A percentile compares a stretch with the other conserved stretches of the same genome.
phyloP scores from a whole-genome alignment of 2,888 invertebrate species.

The Dascillus cervinus region DNA sequence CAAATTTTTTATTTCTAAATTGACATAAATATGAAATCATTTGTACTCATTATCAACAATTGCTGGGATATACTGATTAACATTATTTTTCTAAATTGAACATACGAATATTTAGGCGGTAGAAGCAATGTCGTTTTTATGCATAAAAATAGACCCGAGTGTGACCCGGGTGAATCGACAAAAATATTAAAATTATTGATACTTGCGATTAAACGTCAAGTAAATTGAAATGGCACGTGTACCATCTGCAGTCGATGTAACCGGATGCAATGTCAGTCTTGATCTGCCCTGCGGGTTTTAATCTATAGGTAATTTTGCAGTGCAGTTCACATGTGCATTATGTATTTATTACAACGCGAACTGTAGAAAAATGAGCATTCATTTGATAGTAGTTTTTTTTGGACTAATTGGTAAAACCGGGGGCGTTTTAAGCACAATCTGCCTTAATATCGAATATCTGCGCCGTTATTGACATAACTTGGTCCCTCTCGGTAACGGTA shows the following conservation, averaged over 20 bases:
- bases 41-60: no score
- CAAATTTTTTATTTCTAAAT: no score
- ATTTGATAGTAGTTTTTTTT: no score
- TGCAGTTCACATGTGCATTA: slow-evolving; percentile 1
- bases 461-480: slow-evolving; percentile 43
- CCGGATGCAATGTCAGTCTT: slow-evolving; percentile 22
- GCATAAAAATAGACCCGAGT: no score
- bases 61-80: no score
- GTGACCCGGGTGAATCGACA: no score
- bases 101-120: no score
- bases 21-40: no score
- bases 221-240: slow-evolving; percentile 30
- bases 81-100: no score
- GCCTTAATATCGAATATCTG: slow-evolving; percentile 43
- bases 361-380: no score
- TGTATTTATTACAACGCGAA: slow-evolving; percentile 11
- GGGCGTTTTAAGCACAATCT: slow-evolving; percentile 34
- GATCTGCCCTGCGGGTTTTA: slow-evolving; percentile 19
- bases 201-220: slow-evolving; percentile 4
- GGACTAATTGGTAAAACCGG: slow-evolving; percentile 26
- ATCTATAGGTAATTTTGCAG: slow-evolving; percentile 2
- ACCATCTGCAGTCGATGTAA: slow-evolving; percentile 25
- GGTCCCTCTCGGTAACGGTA: slow-evolving; percentile 36
- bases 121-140: no score
- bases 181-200: no score